Percentiles rank a stretch among this genome's conserved stretches.
phyloP scores from a whole-genome alignment of 2,113 vertebrate genomes.

The Acinonyx jubatus region DNA sequence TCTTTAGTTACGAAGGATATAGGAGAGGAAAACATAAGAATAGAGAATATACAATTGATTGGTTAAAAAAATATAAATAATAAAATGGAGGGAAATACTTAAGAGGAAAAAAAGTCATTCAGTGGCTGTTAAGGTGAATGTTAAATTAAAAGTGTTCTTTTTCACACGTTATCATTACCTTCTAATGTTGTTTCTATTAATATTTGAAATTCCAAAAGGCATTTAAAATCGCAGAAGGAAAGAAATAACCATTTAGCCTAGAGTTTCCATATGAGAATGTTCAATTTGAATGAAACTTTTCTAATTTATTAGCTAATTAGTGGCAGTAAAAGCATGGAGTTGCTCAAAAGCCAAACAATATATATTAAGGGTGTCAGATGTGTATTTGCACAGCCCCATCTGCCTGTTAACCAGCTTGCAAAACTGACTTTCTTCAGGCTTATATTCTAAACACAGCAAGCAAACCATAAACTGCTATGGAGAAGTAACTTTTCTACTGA shows the following conservation, averaged over 20 bases:
- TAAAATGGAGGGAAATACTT: not conserved
- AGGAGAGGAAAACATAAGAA: not conserved
- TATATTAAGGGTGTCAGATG: not conserved
- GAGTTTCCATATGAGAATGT: not conserved
- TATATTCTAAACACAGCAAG: not conserved
- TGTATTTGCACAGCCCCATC: not conserved
- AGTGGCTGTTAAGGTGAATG: not conserved
- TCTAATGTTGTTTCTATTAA: not conserved
- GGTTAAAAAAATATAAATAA: not conserved
- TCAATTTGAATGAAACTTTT: not conserved
- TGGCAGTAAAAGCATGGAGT: not conserved
- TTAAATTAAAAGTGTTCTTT: not conserved
- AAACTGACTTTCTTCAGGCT: not conserved
- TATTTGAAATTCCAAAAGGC: not conserved
- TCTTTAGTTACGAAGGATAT: not conserved
- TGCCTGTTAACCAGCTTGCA: not conserved
- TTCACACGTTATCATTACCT: not conserved
- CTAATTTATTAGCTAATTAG: not conserved
- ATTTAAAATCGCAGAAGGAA: not conserved
- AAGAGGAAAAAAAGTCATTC: not conserved
- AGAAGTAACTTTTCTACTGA: not conserved
- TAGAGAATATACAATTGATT: not conserved
- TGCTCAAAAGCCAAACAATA: not conserved
- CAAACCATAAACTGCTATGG: not conserved
- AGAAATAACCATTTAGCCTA: not conserved